Conservation (phyloP, 2,888 invertebrate species). For the Stenolophus ochropezus region DNA sequence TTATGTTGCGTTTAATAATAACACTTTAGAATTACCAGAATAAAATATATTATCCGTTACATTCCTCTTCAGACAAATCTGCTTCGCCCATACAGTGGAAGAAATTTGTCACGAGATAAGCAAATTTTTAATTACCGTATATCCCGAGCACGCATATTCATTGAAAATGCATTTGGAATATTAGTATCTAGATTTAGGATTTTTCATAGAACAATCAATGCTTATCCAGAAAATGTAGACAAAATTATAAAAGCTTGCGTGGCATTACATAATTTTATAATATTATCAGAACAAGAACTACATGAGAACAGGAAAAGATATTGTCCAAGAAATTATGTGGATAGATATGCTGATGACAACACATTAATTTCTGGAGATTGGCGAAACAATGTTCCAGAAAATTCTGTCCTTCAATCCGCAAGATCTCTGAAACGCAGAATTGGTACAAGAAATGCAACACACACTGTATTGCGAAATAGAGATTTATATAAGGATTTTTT, state of each 20-base stretch:
- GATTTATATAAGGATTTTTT: not conserved
- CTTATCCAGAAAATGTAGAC: constrained; percentile 63
- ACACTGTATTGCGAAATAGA: not conserved
- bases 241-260: constrained; percentile 62
- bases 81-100: constrained; percentile 63
- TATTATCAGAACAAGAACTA: not conserved
- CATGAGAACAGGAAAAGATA: not conserved
- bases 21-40: constrained; percentile 60
- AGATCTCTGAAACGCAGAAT: constrained; percentile 6
- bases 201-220: constrained; percentile 62
- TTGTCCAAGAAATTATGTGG: not conserved
- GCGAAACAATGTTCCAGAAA: not conserved
- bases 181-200: constrained; percentile 62
- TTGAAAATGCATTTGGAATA: constrained; percentile 64
- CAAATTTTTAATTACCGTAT: constrained; percentile 63
- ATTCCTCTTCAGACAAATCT: constrained; percentile 60
- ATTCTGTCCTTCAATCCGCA: not conserved
- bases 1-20: constrained; percentile 60
- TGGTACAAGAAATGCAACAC: constrained; percentile 1
- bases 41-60: constrained; percentile 37
- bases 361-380: not conserved
- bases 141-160: constrained; percentile 59
- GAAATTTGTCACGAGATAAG: constrained; percentile 63
- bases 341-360: not conserved
- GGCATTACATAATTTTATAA: constrained; percentile 23